Percentiles rank a stretch among this genome's conserved stretches.
These are phyloP conservation scores for Aulostomus chinensis DNA, from an alignment of 2,797 vertebrate genomes.

Conservation along the genomic window DNA sequence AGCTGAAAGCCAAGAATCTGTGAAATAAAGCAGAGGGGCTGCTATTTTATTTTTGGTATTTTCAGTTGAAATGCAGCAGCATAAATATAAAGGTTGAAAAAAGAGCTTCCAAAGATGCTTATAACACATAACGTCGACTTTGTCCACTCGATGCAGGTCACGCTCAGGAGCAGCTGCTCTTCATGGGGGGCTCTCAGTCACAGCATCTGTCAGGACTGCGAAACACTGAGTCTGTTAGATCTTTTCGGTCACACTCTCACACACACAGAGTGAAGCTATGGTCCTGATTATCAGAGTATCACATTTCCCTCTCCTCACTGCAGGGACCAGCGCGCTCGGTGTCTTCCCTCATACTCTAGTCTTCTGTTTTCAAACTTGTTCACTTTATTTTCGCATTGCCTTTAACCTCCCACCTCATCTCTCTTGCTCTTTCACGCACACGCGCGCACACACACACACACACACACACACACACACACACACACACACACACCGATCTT, in stretches of 20 bases:
- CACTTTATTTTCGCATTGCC: constrained; percentile 28
- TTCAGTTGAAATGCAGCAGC: too few species aligned
- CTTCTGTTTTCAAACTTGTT: constrained; percentile 28
- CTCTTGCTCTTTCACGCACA: neutral
- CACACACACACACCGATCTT: constrained; percentile 24
- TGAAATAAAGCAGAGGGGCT: too few species aligned
- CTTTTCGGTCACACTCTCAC: neutral
- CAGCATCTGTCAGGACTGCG: too few species aligned
- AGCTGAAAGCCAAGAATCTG: too few species aligned
- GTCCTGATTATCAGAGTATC: constrained; percentile 40
- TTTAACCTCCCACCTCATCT: constrained; percentile 11
- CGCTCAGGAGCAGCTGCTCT: too few species aligned
- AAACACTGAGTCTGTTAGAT: too few species aligned
- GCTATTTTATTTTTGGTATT: too few species aligned
- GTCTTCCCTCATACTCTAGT: constrained; percentile 8
- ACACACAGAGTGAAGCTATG: constrained; percentile 3
- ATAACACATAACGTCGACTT: too few species aligned
- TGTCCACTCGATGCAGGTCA: too few species aligned
- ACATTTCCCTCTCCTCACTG: constrained; percentile 29
- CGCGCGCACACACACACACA: constrained; percentile 3
- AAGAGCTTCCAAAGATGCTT: too few species aligned
- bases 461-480: neutral
- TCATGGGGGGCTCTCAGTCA: too few species aligned
- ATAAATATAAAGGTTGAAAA: too few species aligned
- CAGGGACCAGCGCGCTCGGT: constrained; percentile 30